phyloP scores from a whole-genome alignment of 1,140 invertebrate genomes.

The Littorina saxatilis region DNA sequence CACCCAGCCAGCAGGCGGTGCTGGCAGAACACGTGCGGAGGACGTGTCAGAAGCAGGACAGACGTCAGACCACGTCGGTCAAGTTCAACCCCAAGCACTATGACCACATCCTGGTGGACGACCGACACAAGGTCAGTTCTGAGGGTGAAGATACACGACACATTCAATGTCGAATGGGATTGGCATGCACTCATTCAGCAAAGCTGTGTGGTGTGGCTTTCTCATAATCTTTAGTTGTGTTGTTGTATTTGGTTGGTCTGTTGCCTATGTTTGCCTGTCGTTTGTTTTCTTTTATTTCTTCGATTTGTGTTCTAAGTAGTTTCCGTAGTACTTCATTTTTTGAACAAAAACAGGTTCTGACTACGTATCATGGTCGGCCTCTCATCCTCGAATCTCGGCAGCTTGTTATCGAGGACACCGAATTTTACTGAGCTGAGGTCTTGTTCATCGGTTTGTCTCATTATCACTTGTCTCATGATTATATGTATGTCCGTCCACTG shows the following conservation, averaged over 20 bases:
- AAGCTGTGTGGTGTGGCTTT: background rate
- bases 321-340: background rate
- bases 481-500: too few species aligned
- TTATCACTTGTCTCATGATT: too few species aligned
- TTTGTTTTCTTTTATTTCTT: background rate
- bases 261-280: background rate
- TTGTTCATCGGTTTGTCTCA: too few species aligned
- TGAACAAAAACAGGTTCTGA: too few species aligned
- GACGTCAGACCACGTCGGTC: background rate
- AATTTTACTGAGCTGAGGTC: too few species aligned
- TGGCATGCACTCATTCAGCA: background rate
- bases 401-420: too few species aligned
- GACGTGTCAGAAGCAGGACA: conserved; percentile 1
- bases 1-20: background rate
- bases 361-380: too few species aligned
- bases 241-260: too few species aligned
- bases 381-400: too few species aligned
- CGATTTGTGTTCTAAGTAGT: background rate
- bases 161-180: too few species aligned
- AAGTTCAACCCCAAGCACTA: background rate
- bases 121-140: conserved; percentile 16
- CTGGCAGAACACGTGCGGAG: conserved; percentile 21
- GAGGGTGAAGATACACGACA: too few species aligned
- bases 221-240: too few species aligned
- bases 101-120: conserved; percentile 34